These are phyloP conservation scores for Unio pictorum DNA, from an alignment of 2,888 invertebrate species.

Conservation along the genomic window DNA sequence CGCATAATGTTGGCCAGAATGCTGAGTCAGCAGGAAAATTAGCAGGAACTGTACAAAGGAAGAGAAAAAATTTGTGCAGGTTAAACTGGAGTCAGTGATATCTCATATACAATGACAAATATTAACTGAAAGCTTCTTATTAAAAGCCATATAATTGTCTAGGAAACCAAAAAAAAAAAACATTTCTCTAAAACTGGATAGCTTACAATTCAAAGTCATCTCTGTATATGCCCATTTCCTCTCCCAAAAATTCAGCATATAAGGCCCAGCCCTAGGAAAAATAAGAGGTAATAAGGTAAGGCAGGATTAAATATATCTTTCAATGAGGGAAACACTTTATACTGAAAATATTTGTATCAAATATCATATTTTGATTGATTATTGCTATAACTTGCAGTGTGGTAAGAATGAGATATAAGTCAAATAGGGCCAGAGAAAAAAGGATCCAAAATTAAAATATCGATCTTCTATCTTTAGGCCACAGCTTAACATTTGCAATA, in stretches of 20 bases:
- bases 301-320: neutral
- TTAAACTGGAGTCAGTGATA: no score
- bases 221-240: constrained; percentile 68
- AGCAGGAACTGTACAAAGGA: no score
- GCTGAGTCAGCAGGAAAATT: no score
- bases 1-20: no score
- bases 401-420: no score
- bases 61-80: no score
- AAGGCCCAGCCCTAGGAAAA: constrained; percentile 74
- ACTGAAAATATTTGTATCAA: neutral
- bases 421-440: no score
- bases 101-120: no score
- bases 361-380: neutral
- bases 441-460: no score
- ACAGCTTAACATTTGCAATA: no score
- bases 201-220: constrained; percentile 64
- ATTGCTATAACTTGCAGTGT: neutral
- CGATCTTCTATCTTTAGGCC: no score
- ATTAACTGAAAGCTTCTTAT: neutral
- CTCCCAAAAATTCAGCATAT: constrained; percentile 68
- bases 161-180: neutral
- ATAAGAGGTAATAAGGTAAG: neutral
- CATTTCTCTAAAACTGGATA: neutral
- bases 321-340: neutral
- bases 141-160: neutral